Conservation (phyloP, 2,888 invertebrate species). For the Andrena dorsata region DNA sequence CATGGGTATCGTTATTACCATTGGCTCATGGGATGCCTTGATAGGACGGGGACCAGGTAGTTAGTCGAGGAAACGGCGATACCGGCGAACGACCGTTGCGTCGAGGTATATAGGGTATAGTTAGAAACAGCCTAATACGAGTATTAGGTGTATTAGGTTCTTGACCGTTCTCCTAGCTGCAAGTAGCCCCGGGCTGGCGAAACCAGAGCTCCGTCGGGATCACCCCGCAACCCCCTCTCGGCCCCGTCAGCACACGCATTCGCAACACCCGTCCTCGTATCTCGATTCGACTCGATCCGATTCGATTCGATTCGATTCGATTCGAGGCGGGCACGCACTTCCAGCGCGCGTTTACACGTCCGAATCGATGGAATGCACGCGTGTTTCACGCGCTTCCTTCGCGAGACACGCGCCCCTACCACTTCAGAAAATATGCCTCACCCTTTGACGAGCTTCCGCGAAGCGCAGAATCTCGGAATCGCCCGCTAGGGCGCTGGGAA, state of each 20-base stretch:
- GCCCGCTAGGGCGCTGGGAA: background rate
- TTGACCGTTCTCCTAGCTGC: conserved; percentile 73
- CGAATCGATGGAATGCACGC: conserved; percentile 61
- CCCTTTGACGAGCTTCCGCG: background rate
- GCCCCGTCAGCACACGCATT: conserved; percentile 36
- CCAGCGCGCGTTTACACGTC: conserved; percentile 61
- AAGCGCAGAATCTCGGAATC: background rate
- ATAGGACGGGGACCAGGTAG: background rate
- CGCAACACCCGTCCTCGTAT: conserved; percentile 46
- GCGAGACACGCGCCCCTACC: conserved; percentile 9
- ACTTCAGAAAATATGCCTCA: background rate
- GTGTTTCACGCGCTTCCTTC: conserved; percentile 64
- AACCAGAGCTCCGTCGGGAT: conserved; percentile 76
- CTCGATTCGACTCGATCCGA: conserved; percentile 46
- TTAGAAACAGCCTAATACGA: conserved; percentile 64
- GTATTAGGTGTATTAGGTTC: conserved; percentile 74
- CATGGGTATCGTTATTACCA: too few relatives aligned
- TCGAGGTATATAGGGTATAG: conserved; percentile 57
- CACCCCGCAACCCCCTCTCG: conserved; percentile 42
- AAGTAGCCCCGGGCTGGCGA: conserved; percentile 75
- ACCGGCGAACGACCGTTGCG: background rate
- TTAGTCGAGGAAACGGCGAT: background rate
- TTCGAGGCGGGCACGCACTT: conserved; percentile 58
- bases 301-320: conserved; percentile 22
- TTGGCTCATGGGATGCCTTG: background rate